Conservation (phyloP, 2,113 vertebrate species). For the Crocuta crocuta region DNA sequence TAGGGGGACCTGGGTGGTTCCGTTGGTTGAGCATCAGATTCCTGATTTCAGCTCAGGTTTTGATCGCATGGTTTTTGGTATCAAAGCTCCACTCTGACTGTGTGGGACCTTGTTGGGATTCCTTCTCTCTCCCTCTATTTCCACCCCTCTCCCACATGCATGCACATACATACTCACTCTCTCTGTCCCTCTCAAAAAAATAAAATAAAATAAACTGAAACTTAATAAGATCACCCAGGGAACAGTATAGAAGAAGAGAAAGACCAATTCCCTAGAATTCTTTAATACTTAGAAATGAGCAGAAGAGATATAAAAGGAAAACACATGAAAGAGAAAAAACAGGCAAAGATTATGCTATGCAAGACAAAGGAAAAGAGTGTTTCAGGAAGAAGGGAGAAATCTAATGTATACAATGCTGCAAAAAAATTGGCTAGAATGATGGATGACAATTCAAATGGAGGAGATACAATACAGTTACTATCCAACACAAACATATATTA, state of each 20-base stretch:
- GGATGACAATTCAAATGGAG: neutral
- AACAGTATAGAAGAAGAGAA: neutral
- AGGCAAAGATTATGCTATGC: neutral
- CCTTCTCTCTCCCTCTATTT: no score
- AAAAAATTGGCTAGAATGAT: neutral
- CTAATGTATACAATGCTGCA: neutral
- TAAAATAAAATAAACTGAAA: neutral
- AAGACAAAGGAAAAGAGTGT: neutral
- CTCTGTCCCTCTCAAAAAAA: no score
- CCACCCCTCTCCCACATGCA: no score
- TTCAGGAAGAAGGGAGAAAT: neutral
- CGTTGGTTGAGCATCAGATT: no score
- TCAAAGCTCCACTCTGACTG: no score
- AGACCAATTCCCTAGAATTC: neutral
- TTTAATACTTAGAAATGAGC: neutral
- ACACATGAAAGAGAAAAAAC: neutral
- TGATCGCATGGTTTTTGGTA: no score
- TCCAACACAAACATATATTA: neutral
- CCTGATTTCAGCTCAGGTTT: no score
- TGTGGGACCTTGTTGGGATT: no score
- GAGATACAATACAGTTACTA: neutral
- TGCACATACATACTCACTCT: no score
- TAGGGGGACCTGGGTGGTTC: no score
- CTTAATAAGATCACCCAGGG: neutral
- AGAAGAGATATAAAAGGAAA: neutral